Conservation (phyloP, 2,888 invertebrate genomes). For the Dendrolimus pini region DNA sequence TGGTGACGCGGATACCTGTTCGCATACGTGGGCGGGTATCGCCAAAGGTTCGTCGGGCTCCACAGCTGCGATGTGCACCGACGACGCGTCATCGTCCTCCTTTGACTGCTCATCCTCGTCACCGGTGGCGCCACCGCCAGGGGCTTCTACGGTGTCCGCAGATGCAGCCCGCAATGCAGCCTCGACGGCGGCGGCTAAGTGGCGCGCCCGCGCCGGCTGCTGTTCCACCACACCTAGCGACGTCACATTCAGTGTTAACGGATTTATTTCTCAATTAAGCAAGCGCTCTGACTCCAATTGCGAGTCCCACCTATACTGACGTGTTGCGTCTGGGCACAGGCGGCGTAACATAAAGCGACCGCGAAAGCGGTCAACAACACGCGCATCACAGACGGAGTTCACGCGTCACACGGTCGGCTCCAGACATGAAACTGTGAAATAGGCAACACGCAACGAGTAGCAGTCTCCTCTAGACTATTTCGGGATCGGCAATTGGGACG, state of each 20-base stretch:
- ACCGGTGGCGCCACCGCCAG: not conserved
- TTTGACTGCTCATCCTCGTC: conserved; percentile 1
- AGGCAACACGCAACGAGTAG: too few relatives aligned
- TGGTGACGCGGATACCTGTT: conserved; percentile 5
- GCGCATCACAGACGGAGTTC: conserved; percentile 1
- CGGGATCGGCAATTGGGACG: too few relatives aligned
- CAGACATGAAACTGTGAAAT: too few relatives aligned
- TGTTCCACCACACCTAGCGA: conserved; percentile 34
- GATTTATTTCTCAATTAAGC: not conserved
- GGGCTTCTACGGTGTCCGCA: not conserved
- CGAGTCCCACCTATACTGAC: conserved; percentile 19
- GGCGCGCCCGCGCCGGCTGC: conserved; percentile 23
- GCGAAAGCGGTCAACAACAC: not conserved
- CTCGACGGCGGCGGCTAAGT: conserved; percentile 29
- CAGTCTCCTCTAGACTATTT: too few relatives aligned
- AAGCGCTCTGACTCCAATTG: not conserved
- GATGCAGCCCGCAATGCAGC: conserved; percentile 18
- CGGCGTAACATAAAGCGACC: conserved; percentile 6
- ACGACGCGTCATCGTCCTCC: conserved; percentile 12
- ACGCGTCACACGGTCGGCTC: too few relatives aligned
- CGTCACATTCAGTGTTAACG: not conserved
- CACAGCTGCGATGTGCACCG: conserved; percentile 11
- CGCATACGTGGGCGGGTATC: conserved; percentile 22
- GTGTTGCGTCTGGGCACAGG: conserved; percentile 11
- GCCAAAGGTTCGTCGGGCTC: conserved; percentile 27